A percentile compares a stretch with the other conserved stretches of the same genome.
Conservation (phyloP, 2,888 invertebrate species). For the Oxytorus armatus region DNA sequence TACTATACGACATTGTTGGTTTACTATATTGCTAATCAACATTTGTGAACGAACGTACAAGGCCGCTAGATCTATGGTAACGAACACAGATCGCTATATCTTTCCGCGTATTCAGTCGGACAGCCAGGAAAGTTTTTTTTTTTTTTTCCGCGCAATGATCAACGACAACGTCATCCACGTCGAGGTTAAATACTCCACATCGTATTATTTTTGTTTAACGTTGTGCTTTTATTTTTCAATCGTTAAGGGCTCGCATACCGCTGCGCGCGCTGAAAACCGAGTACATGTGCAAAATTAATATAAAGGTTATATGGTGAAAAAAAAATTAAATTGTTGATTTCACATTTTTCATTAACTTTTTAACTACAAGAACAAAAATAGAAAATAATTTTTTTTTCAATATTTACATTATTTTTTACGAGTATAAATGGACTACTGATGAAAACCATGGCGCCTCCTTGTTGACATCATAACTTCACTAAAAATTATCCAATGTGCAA, state of each 20-base stretch:
- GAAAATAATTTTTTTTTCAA: background rate
- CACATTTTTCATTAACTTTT: too few relatives aligned
- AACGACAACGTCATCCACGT: slow-evolving; percentile 10
- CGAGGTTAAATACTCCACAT: slow-evolving; percentile 5
- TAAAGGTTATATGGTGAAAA: too few relatives aligned
- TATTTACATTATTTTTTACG: too few relatives aligned
- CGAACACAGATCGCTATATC: slow-evolving; percentile 14
- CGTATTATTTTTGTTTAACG: background rate
- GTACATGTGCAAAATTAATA: too few relatives aligned
- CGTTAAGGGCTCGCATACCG: too few relatives aligned
- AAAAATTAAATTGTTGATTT: too few relatives aligned
- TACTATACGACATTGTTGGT: slow-evolving; percentile 6
- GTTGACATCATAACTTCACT: too few relatives aligned
- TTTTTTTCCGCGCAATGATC: background rate
- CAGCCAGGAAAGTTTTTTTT: background rate
- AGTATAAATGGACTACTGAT: too few relatives aligned
- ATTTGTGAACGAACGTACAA: slow-evolving; percentile 4
- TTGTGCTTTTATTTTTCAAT: background rate
- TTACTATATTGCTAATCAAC: slow-evolving; percentile 7
- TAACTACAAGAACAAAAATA: background rate
- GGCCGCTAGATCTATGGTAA: background rate
- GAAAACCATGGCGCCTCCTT: too few relatives aligned
- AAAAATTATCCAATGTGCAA: too few relatives aligned
- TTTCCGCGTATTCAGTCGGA: background rate
- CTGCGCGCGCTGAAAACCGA: too few relatives aligned